Percentiles rank a stretch among this genome's conserved stretches.
phyloP scores from a whole-genome alignment of 2,797 vertebrate species.

The Phrynocephalus forsythii region DNA sequence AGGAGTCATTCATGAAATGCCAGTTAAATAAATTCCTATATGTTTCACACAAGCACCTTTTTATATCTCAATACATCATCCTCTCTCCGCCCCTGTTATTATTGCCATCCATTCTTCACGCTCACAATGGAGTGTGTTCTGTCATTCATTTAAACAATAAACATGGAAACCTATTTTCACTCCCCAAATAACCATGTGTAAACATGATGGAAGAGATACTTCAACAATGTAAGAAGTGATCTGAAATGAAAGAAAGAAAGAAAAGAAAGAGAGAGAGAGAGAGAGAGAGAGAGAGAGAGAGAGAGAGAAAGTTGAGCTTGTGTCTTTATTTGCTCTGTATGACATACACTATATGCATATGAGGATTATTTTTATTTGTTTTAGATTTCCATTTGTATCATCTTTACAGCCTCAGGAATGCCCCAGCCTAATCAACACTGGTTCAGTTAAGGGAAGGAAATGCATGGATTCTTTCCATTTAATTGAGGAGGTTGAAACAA shows the following conservation, averaged over 20 bases:
- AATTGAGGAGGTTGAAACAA: conserved; percentile 16
- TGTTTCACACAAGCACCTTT: conserved; percentile 6
- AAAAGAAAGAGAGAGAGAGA: no score
- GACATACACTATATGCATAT: conserved; percentile 24
- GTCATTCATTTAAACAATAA: conserved; percentile 39
- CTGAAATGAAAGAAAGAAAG: conserved; percentile 3
- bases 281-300: no score
- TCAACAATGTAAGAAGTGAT: conserved; percentile 39
- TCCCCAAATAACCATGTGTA: conserved; percentile 19
- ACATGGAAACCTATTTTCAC: neutral
- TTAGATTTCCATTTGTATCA: conserved; percentile 32
- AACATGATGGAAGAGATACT: conserved; percentile 32
- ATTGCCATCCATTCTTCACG: neutral
- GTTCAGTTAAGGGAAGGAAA: neutral
- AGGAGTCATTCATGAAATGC: neutral
- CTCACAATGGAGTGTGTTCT: conserved; percentile 30
- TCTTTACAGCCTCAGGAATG: neutral
- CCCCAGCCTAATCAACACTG: neutral
- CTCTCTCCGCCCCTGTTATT: neutral
- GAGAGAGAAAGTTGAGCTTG: neutral
- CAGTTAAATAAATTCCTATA: neutral
- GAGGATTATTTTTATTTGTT: conserved; percentile 38
- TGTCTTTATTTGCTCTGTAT: conserved; percentile 30
- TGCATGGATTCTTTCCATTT: neutral
- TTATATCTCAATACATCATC: no score